Percentiles rank a stretch among this genome's conserved stretches.
These are phyloP conservation scores for Cassiopea andromeda DNA, from an alignment of 30 jellyfish, hydroid and myxozoan species.

Conservation along the genomic window DNA sequence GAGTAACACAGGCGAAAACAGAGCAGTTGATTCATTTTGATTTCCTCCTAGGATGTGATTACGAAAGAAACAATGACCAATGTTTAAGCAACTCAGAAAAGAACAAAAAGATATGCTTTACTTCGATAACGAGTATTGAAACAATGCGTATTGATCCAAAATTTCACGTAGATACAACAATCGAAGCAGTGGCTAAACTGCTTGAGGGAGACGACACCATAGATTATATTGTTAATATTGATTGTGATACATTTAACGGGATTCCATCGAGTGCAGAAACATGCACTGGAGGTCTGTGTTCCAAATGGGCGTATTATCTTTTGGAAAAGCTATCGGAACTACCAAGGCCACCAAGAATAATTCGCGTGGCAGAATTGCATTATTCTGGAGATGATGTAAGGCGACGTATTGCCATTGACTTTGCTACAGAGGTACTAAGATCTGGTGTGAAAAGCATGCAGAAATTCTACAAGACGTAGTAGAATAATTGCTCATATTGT, in stretches of 20 bases:
- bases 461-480: background rate
- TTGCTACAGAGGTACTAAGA: slow-evolving; percentile 24
- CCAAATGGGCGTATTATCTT: slow-evolving; percentile 20
- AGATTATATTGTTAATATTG: slow-evolving; percentile 19
- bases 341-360: slow-evolving; percentile 38
- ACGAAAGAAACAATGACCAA: slow-evolving; percentile 31
- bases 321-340: slow-evolving; percentile 13
- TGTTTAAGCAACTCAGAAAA: slow-evolving; percentile 9
- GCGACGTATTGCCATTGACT: slow-evolving; percentile 7
- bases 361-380: slow-evolving; percentile 44
- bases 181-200: background rate
- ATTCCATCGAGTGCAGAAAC: slow-evolving; percentile 47
- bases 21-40: slow-evolving; percentile 21
- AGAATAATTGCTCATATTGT: too few species aligned
- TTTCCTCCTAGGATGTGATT: slow-evolving; percentile 35
- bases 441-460: slow-evolving; percentile 21
- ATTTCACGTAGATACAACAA: background rate
- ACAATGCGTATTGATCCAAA: slow-evolving; percentile 36
- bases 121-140: slow-evolving; percentile 7
- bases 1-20: slow-evolving; percentile 41
- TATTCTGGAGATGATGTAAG: slow-evolving; percentile 19
- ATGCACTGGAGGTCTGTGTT: slow-evolving; percentile 25
- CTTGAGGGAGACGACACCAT: background rate
- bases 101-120: slow-evolving; percentile 5
- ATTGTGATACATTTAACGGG: slow-evolving; percentile 32